Conservation (phyloP, 1,140 invertebrate species). For the Diorhabda carinulata region DNA sequence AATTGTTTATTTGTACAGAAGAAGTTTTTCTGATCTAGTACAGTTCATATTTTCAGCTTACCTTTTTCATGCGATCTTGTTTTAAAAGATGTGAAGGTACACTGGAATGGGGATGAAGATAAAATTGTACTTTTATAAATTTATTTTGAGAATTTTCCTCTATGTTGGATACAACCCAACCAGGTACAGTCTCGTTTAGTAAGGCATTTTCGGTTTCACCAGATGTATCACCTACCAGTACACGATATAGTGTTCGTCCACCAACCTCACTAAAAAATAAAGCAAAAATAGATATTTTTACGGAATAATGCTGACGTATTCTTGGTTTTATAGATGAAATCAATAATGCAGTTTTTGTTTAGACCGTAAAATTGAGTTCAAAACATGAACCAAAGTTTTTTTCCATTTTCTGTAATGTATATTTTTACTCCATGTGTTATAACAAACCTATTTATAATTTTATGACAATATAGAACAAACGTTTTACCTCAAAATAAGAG, state of each 20-base stretch:
- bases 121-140: constrained; percentile 97
- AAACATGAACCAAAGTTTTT: too few relatives aligned
- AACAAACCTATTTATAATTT: too few relatives aligned
- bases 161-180: constrained; percentile 94
- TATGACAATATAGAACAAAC: too few relatives aligned
- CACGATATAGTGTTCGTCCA: constrained; percentile 85
- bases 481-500: constrained; percentile 87
- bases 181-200: constrained; percentile 90
- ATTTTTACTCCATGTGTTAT: too few relatives aligned
- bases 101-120: constrained; percentile 79
- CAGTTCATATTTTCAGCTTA: constrained; percentile 34
- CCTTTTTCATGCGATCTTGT: constrained; percentile 85
- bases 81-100: constrained; percentile 80
- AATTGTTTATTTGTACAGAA: too few relatives aligned
- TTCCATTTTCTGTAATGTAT: too few relatives aligned
- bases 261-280: constrained; percentile 78
- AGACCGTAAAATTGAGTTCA: too few relatives aligned
- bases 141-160: constrained; percentile 92
- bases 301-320: too few relatives aligned
- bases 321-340: too few relatives aligned
- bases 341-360: too few relatives aligned
- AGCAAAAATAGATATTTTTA: constrained; percentile 8
- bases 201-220: constrained; percentile 93
- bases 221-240: constrained; percentile 87
- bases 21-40: too few relatives aligned